These are phyloP conservation scores for Andricus grossulariae DNA, from an alignment of 1,140 invertebrate genomes.

Conservation along the genomic window DNA sequence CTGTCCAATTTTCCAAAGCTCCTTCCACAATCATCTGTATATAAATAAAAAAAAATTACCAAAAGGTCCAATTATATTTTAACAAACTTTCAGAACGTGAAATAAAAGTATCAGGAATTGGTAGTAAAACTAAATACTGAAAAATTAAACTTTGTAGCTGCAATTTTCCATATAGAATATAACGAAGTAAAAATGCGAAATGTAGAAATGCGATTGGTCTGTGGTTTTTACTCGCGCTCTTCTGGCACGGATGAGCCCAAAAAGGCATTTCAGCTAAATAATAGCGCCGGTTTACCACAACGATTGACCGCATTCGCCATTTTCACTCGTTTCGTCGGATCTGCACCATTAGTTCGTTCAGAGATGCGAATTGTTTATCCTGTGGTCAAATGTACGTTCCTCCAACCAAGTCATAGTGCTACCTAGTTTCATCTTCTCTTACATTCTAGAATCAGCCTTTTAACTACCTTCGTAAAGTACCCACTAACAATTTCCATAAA, in stretches of 20 bases:
- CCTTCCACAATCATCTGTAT: too few relatives aligned
- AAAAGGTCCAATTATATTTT: too few relatives aligned
- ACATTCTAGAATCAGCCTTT: neutral
- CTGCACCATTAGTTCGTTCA: constrained; percentile 4
- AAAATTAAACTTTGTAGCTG: too few relatives aligned
- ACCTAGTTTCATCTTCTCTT: neutral
- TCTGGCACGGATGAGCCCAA: neutral
- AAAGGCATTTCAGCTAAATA: constrained; percentile 22
- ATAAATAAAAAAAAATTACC: too few relatives aligned
- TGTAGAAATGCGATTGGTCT: constrained; percentile 4
- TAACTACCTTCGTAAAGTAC: constrained; percentile 18
- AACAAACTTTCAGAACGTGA: too few relatives aligned
- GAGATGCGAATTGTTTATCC: constrained; percentile 13
- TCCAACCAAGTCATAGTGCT: neutral
- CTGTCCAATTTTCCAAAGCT: too few relatives aligned
- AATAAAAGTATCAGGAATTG: too few relatives aligned
- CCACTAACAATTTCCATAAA: neutral
- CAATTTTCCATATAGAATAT: too few relatives aligned
- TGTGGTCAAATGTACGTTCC: neutral
- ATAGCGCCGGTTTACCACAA: constrained; percentile 15
- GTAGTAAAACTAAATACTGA: too few relatives aligned
- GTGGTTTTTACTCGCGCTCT: neutral
- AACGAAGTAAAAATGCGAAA: neutral
- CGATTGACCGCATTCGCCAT: constrained; percentile 18
- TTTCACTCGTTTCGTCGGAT: constrained; percentile 26